Evolutionary conservation across 2,888 invertebrate species (phyloP).

Genomic region (Philonicus albiceps): DNA sequence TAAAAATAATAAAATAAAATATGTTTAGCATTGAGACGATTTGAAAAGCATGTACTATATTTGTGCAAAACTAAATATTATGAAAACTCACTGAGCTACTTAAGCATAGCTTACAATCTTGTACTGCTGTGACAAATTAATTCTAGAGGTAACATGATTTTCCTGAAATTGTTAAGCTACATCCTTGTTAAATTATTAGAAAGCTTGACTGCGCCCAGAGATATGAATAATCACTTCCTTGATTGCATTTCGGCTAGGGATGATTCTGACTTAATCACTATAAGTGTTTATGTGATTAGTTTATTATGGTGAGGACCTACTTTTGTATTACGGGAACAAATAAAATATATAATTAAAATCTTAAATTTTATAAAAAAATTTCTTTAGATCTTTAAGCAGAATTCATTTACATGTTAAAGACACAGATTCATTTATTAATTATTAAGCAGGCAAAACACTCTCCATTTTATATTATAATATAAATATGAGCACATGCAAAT

Average conservation of each 20-base stretch:
- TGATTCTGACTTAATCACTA: neutral
- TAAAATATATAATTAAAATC: neutral
- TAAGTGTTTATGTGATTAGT: neutral
- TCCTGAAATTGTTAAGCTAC: neutral
- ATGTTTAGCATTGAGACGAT: too few species aligned
- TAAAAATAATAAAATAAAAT: too few species aligned
- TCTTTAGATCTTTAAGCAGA: neutral
- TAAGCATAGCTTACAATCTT: neutral
- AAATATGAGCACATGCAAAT: neutral
- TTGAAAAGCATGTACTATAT: neutral
- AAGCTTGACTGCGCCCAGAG: neutral
- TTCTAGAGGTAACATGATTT: neutral
- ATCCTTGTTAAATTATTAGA: neutral
- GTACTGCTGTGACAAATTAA: neutral
- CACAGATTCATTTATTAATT: too few species aligned
- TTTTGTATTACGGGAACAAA: neutral
- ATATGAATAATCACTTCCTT: neutral
- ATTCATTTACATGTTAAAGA: neutral
- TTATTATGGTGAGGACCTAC: neutral
- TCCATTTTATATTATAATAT: too few species aligned
- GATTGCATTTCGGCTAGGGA: neutral
- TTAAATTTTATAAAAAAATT: neutral
- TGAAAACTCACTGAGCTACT: neutral
- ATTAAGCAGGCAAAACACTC: neutral
- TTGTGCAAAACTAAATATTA: neutral